These are phyloP conservation scores for Aurelia sp. DNA, from an alignment of 30 jellyfish, hydroid and myxozoan genomes.

Conservation along the genomic window DNA sequence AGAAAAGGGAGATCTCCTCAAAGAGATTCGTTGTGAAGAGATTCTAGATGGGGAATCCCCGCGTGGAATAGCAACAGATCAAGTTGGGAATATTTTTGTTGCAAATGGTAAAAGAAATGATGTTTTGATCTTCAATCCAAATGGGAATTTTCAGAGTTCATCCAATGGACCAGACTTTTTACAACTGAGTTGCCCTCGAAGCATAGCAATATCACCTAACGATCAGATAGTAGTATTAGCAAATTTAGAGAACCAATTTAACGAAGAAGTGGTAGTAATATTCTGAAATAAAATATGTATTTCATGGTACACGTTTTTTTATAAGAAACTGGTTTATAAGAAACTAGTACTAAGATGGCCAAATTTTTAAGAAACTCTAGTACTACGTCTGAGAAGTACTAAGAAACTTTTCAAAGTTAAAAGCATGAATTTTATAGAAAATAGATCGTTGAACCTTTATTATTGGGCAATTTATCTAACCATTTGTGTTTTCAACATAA, in stretches of 20 bases:
- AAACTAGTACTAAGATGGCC: too few relatives aligned
- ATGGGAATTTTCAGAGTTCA: background rate
- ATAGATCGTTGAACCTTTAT: too few relatives aligned
- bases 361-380: too few relatives aligned
- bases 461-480: too few relatives aligned
- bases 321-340: too few relatives aligned
- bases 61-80: conserved; percentile 22
- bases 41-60: conserved; percentile 19
- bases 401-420: too few relatives aligned
- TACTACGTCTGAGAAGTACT: too few relatives aligned
- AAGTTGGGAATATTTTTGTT: background rate
- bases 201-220: background rate
- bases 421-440: too few relatives aligned
- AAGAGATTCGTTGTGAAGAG: background rate
- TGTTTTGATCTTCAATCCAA: background rate
- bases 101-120: conserved; percentile 13
- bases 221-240: background rate
- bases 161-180: background rate
- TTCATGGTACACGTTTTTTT: too few relatives aligned
- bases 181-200: background rate
- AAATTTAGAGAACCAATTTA: background rate
- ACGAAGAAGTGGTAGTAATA: conserved; percentile 12
- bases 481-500: too few relatives aligned
- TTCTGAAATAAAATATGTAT: background rate
- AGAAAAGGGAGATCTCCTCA: conserved; percentile 20